Base-by-base conservation (phyloP, 2,888 invertebrate species). In the Zygaena filipendulae region DNA sequence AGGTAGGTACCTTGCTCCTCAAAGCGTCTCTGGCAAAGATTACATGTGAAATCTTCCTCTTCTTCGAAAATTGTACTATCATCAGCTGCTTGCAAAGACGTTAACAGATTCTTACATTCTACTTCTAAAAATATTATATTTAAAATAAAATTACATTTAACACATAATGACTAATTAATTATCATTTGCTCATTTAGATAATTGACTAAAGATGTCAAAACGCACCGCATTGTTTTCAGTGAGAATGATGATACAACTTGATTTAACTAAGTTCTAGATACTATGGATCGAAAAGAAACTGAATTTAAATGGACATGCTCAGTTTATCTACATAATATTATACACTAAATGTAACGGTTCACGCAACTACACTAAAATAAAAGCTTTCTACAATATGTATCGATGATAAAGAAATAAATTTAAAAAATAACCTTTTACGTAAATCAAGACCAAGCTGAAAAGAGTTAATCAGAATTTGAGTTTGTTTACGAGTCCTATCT, bases 21-120 rank as follows among this genome's bases (percentile, higher is more conserved):
- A 84, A 87, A 87, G 68, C 87, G 85, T 82, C 87, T 86, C 83
- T 87, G 87, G 83, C 87, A 87, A 81, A 87, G 85, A 72, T 86
- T 87, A 79, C 87, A 87, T 82, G 83, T 84, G 74, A 83, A 82
- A 75, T 83, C 84, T 81, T 84, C 84, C 66, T 83, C 82, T 77
- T 84, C 83, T 69, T 82, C 79, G 71, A 81, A 80, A 77, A 82
- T 80, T 67, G 82, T 80, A 59, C 69, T 69, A 77, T 83, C 84
- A 64, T 82, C 81, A 81, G 84, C 84, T 84, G 84, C 80, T 84
- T 80, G 83, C 82, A 83, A 81, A 82, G 80, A 83, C 79, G 81
- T 77, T 72, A 75, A 74, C 52, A 72, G 59, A 71, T 53, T 70
- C 70, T 72, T 74, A 71, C 63, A 62, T 59, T 63, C 62, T 64